A percentile compares a stretch with the other conserved stretches of the same genome.
phyloP scores from a whole-genome alignment of 2,888 invertebrate genomes.

The Quadroppia sp. region DNA sequence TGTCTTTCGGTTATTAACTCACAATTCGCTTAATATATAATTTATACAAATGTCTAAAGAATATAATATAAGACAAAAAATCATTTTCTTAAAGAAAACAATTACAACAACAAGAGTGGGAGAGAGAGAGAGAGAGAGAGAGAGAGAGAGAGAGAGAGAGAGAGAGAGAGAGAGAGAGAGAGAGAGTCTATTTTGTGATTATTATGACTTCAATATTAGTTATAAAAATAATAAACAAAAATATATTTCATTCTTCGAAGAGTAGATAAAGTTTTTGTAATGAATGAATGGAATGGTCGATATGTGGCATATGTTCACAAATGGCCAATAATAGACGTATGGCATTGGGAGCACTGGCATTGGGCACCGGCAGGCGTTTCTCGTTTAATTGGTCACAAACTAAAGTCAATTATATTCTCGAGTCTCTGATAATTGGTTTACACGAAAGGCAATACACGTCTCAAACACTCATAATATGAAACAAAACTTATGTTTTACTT shows the following conservation, averaged over 20 bases:
- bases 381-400: constrained; percentile 23
- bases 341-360: background rate
- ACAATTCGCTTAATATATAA: background rate
- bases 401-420: constrained; percentile 6
- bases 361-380: background rate
- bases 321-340: background rate
- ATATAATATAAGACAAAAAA: no score
- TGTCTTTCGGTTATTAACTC: background rate
- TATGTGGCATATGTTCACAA: constrained; percentile 1
- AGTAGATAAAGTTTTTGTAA: background rate
- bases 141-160: no score
- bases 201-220: background rate
- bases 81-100: no score
- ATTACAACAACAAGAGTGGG: no score
- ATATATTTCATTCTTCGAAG: constrained; percentile 7
- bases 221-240: constrained; percentile 4
- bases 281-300: constrained; percentile 10
- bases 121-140: no score
- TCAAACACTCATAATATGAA: background rate
- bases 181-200: background rate
- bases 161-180: background rate
- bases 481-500: constrained; percentile 1
- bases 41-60: background rate
- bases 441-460: constrained; percentile 24
- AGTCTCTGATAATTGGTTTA: constrained; percentile 16